Evolutionary conservation across 2,797 vertebrate genomes (phyloP).

Genomic region (Xiphorhynchus erythropygius): DNA sequence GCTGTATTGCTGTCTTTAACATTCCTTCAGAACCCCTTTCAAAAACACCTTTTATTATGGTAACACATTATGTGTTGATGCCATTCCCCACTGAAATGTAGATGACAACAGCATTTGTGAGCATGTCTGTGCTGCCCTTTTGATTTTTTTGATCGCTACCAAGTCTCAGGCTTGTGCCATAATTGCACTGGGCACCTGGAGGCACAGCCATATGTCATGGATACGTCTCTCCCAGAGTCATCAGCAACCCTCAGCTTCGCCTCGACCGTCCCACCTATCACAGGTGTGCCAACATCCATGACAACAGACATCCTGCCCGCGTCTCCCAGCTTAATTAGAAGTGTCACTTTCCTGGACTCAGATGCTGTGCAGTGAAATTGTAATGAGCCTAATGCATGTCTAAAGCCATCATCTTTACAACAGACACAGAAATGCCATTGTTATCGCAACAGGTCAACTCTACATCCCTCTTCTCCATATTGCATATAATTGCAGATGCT

Average conservation of each 20-base stretch:
- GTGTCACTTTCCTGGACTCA: background rate
- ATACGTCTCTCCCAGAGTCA: background rate
- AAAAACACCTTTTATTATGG: background rate
- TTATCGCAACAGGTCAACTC: background rate
- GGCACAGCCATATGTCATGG: background rate
- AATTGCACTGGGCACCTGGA: background rate
- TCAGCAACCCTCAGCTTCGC: background rate
- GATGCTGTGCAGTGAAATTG: background rate
- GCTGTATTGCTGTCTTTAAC: background rate
- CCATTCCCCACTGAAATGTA: background rate
- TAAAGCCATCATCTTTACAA: conserved; percentile 1
- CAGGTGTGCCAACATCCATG: background rate
- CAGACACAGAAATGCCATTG: background rate
- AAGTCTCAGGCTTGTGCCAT: background rate
- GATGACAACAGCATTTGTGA: background rate
- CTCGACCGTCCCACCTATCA: background rate
- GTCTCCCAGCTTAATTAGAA: background rate
- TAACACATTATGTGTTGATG: background rate
- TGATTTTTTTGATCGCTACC: background rate
- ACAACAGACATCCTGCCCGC: background rate
- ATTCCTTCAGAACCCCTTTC: background rate
- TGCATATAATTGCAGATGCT: conserved; percentile 23
- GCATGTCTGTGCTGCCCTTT: background rate
- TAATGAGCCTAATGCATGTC: background rate
- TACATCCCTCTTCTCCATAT: background rate